Percentiles rank a stretch among this genome's conserved stretches.
Evolutionary conservation across 2,797 vertebrate genomes (phyloP).

Genomic region (Apogon talboti): DNA sequence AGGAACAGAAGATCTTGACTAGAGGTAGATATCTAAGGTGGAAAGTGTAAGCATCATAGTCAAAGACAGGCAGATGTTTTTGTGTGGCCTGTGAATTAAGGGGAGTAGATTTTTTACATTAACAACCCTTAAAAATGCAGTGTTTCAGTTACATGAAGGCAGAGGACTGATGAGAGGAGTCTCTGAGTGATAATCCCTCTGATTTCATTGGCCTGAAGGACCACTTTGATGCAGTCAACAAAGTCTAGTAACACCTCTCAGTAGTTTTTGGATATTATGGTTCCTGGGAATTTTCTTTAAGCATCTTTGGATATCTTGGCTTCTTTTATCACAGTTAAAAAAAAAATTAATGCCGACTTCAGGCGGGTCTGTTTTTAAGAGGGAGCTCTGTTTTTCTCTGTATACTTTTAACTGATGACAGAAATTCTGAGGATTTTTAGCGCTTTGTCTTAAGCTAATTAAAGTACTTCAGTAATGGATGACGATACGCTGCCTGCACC

Average conservation of each 20-base stretch:
- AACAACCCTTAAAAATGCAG: slow-evolving; percentile 4
- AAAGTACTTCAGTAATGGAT: background rate
- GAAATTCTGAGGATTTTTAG: background rate
- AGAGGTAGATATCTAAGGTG: background rate
- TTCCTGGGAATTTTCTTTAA: background rate
- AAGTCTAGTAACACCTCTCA: too few relatives aligned
- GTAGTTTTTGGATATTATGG: background rate
- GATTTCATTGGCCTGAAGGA: background rate
- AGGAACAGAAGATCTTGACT: background rate
- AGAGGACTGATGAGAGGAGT: too few relatives aligned
- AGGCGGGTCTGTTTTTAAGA: too few relatives aligned
- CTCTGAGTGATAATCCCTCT: slow-evolving; percentile 10
- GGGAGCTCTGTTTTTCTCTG: background rate
- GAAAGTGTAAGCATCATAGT: background rate
- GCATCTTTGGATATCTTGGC: too few relatives aligned
- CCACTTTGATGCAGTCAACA: too few relatives aligned
- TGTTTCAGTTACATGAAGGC: slow-evolving; percentile 10
- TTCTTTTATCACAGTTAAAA: too few relatives aligned
- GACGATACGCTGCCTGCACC: background rate
- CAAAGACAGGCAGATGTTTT: too few relatives aligned
- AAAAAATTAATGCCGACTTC: too few relatives aligned
- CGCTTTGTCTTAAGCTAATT: background rate
- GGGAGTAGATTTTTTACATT: background rate
- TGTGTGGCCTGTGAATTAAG: slow-evolving; percentile 1
- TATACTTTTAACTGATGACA: background rate